Percentiles rank a stretch among this genome's conserved stretches.
These are phyloP conservation scores for Pachypeltis micranthus DNA, from an alignment of 1,140 invertebrate genomes.

Conservation along the genomic window DNA sequence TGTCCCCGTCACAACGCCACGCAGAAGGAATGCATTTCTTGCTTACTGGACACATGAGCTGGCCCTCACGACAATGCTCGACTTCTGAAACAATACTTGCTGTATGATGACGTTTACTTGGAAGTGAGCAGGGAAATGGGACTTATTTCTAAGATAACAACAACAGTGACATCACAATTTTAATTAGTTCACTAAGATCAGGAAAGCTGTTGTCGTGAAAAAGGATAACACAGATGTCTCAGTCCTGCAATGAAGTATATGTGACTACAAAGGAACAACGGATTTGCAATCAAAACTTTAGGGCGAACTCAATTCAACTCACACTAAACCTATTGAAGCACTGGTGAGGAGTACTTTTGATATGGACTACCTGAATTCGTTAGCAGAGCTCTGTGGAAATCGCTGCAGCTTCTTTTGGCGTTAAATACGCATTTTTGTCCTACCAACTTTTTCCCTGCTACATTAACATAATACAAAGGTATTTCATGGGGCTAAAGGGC, in stretches of 20 bases:
- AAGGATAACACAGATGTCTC: background rate
- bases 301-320: too few relatives aligned
- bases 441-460: too few relatives aligned
- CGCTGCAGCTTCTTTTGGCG: too few relatives aligned
- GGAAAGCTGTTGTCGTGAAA: background rate
- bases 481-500: too few relatives aligned
- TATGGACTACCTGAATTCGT: too few relatives aligned
- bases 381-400: too few relatives aligned
- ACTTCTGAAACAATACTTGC: background rate
- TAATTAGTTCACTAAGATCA: background rate
- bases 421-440: too few relatives aligned
- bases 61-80: constrained; percentile 40
- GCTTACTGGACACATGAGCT: constrained; percentile 49
- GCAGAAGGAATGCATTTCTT: constrained; percentile 58
- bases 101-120: background rate
- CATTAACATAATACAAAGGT: too few relatives aligned
- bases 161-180: background rate
- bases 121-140: background rate
- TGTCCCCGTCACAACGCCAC: constrained; percentile 66
- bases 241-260: background rate
- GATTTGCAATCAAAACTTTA: too few relatives aligned
- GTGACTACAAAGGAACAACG: too few relatives aligned
- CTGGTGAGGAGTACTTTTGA: too few relatives aligned
- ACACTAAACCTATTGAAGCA: too few relatives aligned
- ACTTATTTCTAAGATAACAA: background rate